phyloP scores from a whole-genome alignment of 2,888 invertebrate genomes.

The Eupithecia tripunctaria region DNA sequence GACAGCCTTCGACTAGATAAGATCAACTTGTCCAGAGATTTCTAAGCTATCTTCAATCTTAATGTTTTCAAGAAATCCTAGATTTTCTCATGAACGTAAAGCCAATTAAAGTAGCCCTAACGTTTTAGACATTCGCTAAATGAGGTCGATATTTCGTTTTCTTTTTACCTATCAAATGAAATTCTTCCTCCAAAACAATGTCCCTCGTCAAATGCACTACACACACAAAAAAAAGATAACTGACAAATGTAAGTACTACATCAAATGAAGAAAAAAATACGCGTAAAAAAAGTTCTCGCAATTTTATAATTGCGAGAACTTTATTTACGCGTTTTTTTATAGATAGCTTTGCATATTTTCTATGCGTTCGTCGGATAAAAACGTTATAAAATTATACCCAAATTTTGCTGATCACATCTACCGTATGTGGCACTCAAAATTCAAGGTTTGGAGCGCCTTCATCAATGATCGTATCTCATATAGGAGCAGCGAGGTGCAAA shows the following conservation, averaged over 20 bases:
- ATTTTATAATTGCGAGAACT: too few species aligned
- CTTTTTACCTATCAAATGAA: not conserved
- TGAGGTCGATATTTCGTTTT: not conserved
- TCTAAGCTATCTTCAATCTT: conserved; percentile 45
- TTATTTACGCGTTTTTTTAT: too few species aligned
- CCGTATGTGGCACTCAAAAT: not conserved
- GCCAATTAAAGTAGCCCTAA: conserved; percentile 26
- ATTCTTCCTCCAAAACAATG: not conserved
- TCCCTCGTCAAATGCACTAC: not conserved
- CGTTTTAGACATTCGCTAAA: not conserved
- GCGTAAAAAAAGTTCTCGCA: not conserved
- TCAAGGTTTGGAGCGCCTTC: not conserved
- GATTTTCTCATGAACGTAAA: conserved; percentile 30
- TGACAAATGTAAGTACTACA: not conserved
- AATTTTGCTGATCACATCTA: not conserved
- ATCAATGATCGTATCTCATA: conserved; percentile 6
- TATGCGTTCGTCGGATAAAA: not conserved
- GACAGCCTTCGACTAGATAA: conserved; percentile 34
- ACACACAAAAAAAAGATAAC: not conserved
- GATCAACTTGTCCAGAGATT: conserved; percentile 40
- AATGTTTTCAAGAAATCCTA: conserved; percentile 29
- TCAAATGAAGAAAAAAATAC: not conserved
- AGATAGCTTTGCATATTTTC: not conserved
- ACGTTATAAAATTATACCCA: not conserved
- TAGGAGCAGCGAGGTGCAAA: conserved; percentile 15